phyloP scores from a whole-genome alignment of 1,140 invertebrate genomes.

The Hirudo medicinalis region DNA sequence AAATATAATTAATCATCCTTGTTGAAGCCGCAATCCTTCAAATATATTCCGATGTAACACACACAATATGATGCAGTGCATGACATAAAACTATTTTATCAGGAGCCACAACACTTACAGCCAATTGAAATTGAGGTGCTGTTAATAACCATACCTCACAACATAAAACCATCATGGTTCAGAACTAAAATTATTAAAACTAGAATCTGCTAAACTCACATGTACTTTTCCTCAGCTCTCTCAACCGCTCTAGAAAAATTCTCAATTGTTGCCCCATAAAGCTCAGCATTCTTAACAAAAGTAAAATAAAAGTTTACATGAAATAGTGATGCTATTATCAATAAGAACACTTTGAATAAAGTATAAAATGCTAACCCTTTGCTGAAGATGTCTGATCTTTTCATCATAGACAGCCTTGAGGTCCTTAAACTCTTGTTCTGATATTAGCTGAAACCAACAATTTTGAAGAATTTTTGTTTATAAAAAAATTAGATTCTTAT shows the following conservation, averaged over 20 bases:
- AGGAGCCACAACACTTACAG: no score
- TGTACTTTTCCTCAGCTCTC: background rate
- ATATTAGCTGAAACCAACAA: background rate
- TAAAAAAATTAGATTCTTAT: no score
- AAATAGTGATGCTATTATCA: background rate
- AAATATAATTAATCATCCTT: no score
- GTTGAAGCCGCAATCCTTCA: no score
- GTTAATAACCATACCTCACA: no score
- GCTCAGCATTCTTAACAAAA: slow-evolving; percentile 3
- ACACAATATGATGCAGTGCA: no score
- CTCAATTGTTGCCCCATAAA: slow-evolving; percentile 1
- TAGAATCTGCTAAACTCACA: background rate
- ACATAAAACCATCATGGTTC: no score
- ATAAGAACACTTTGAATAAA: background rate
- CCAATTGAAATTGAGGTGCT: no score
- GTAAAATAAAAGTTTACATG: background rate
- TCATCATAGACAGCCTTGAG: background rate
- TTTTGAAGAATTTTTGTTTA: no score
- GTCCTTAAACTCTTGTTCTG: slow-evolving; percentile 4
- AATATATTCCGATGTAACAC: no score
- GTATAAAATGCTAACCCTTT: background rate
- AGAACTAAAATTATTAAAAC: no score
- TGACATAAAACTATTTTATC: no score
- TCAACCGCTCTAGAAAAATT: background rate
- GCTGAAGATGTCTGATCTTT: background rate